Conservation (phyloP, 2,888 invertebrate genomes). For the Drosophila sordidula region DNA sequence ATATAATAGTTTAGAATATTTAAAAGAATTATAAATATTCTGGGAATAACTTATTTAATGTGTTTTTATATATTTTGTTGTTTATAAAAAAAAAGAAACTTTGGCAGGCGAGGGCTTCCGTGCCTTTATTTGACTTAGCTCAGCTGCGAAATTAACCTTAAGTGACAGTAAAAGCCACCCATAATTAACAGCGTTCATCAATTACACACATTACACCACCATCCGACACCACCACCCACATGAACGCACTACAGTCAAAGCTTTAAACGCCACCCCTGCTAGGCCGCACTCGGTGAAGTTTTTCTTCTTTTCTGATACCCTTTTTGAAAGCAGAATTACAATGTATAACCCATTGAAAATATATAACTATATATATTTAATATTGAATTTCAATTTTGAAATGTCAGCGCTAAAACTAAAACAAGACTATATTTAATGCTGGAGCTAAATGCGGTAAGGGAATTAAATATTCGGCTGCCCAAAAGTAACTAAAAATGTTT, state of each 20-base stretch:
- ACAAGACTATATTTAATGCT: no score
- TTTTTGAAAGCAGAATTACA: background rate
- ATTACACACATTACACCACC: slow-evolving; percentile 38
- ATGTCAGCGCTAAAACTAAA: no score
- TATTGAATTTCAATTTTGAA: no score
- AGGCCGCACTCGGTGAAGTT: slow-evolving; percentile 9
- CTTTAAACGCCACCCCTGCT: slow-evolving; percentile 27
- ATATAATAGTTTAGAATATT: no score
- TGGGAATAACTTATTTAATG: background rate
- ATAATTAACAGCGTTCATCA: slow-evolving; percentile 67
- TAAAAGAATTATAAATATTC: no score
- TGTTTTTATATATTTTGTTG: no score
- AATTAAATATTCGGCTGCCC: background rate
- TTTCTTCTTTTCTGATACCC: slow-evolving; percentile 7
- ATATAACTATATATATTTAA: no score
- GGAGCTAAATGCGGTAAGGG: background rate
- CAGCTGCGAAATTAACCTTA: slow-evolving; percentile 40
- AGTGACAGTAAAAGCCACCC: slow-evolving; percentile 60
- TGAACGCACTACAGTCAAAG: slow-evolving; percentile 31
- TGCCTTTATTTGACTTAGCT: slow-evolving; percentile 10
- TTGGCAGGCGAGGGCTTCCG: background rate
- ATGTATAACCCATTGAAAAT: background rate
- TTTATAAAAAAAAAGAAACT: background rate
- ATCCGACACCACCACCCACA: slow-evolving; percentile 10
- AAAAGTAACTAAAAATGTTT: background rate